Evolutionary conservation across 2,888 invertebrate species (phyloP).

Genomic region (Heliconius erato): DNA sequence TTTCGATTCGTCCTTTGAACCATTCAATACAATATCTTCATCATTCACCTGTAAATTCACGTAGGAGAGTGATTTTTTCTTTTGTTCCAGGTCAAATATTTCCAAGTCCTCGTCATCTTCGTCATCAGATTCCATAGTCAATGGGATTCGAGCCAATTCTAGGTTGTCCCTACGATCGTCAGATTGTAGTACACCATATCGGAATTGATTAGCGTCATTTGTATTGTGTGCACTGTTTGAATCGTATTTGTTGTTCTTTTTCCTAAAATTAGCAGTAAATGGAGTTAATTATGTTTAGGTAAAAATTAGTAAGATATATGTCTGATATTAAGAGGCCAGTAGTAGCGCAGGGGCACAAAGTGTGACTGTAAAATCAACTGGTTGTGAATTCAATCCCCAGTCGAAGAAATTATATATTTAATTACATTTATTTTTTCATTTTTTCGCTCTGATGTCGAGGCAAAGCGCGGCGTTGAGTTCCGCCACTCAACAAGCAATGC

Average conservation of each 20-base stretch:
- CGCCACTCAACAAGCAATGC: too few species aligned
- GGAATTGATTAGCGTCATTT: slow-evolving; percentile 78
- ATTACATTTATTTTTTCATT: too few species aligned
- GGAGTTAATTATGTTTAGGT: neutral
- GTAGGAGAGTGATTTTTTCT: slow-evolving; percentile 78
- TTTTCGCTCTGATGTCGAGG: too few species aligned
- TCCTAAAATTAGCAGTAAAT: slow-evolving; percentile 66
- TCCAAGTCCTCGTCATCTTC: slow-evolving; percentile 83
- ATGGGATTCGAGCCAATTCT: slow-evolving; percentile 77
- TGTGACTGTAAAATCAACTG: too few species aligned
- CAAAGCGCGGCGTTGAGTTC: too few species aligned
- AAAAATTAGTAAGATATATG: neutral
- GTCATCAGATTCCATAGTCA: slow-evolving; percentile 83
- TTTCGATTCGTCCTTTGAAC: slow-evolving; percentile 60
- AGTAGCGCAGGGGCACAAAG: too few species aligned
- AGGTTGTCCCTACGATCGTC: slow-evolving; percentile 78
- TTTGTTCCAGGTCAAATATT: slow-evolving; percentile 81
- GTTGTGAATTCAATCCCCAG: too few species aligned
- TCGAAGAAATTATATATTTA: too few species aligned
- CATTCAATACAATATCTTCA: slow-evolving; percentile 71
- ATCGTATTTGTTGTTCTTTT: slow-evolving; percentile 71
- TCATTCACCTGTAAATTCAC: slow-evolving; percentile 77
- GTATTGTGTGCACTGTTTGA: slow-evolving; percentile 66
- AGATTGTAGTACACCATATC: slow-evolving; percentile 82
- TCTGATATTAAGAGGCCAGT: too few species aligned